These are phyloP conservation scores for Digitonthophagus gazella DNA, from an alignment of 2,888 invertebrate species.

Conservation along the genomic window DNA sequence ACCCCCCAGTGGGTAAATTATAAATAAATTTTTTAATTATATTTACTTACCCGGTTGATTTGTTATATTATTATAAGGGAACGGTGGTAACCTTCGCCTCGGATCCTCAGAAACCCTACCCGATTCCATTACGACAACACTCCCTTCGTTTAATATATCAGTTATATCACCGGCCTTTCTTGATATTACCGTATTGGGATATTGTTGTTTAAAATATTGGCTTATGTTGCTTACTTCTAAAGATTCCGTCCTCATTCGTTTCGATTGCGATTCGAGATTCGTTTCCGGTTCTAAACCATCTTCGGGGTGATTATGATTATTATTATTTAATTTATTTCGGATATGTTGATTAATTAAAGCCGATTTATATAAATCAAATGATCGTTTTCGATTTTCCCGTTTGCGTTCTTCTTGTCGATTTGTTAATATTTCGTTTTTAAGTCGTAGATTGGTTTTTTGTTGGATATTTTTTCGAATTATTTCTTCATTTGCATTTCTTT, in stretches of 20 bases:
- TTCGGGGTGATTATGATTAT: too few relatives aligned
- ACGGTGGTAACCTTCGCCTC: too few relatives aligned
- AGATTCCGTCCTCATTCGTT: not conserved
- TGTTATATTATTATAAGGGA: too few relatives aligned
- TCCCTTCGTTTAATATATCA: not conserved
- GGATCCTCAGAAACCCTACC: not conserved
- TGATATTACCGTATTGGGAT: conserved; percentile 1
- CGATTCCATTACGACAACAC: not conserved
- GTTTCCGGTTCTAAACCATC: too few relatives aligned
- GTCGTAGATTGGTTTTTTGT: too few relatives aligned
- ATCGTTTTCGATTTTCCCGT: too few relatives aligned
- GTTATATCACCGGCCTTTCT: not conserved
- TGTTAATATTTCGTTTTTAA: too few relatives aligned
- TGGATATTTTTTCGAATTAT: not conserved
- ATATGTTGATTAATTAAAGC: too few relatives aligned
- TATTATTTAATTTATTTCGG: not conserved
- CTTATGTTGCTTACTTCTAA: not conserved
- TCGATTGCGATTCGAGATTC: not conserved
- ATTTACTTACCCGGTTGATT: not conserved
- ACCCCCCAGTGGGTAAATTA: not conserved
- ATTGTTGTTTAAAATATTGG: conserved; percentile 3
- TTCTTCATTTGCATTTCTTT: not conserved
- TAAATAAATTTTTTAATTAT: not conserved
- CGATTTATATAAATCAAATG: too few relatives aligned
- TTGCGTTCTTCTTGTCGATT: too few relatives aligned